These are phyloP conservation scores for Agrochola macilenta DNA, from an alignment of 2,888 invertebrate species.

Conservation along the genomic window DNA sequence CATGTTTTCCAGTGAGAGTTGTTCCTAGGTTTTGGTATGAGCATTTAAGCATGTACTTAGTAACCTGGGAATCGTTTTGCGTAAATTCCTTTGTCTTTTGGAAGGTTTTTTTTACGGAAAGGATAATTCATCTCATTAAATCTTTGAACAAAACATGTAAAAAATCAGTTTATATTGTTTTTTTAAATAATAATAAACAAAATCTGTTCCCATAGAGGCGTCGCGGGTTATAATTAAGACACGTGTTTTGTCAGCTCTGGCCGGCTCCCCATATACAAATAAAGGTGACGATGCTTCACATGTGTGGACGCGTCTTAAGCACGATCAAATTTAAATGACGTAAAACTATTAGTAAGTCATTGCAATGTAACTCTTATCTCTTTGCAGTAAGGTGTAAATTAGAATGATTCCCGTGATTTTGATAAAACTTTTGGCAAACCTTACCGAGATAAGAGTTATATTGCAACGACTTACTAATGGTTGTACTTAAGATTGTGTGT, in stretches of 20 bases:
- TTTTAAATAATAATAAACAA: constrained; percentile 63
- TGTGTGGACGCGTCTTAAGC: constrained; percentile 22
- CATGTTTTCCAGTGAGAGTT: not conserved
- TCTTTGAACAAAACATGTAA: not conserved
- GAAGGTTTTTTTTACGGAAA: not conserved
- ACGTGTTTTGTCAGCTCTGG: constrained; percentile 68
- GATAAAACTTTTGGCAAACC: not conserved
- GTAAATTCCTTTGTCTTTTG: not conserved
- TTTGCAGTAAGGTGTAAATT: not conserved
- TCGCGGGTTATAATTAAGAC: constrained; percentile 68
- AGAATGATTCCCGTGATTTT: not conserved
- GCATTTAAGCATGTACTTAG: accelerated
- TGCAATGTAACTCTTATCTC: not conserved
- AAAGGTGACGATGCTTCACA: constrained; percentile 41
- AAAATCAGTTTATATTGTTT: constrained; percentile 21
- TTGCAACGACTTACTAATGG: not conserved
- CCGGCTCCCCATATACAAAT: constrained; percentile 42
- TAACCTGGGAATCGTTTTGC: not conserved
- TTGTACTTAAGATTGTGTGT: not conserved
- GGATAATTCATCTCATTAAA: not conserved
- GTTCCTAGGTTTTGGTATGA: not conserved
- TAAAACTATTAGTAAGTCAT: not conserved
- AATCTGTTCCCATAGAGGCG: constrained; percentile 72
- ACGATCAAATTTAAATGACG: not conserved
- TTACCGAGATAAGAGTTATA: not conserved